Conservation (phyloP, 2,797 vertebrate genomes). For the Melopsittacus undulatus region DNA sequence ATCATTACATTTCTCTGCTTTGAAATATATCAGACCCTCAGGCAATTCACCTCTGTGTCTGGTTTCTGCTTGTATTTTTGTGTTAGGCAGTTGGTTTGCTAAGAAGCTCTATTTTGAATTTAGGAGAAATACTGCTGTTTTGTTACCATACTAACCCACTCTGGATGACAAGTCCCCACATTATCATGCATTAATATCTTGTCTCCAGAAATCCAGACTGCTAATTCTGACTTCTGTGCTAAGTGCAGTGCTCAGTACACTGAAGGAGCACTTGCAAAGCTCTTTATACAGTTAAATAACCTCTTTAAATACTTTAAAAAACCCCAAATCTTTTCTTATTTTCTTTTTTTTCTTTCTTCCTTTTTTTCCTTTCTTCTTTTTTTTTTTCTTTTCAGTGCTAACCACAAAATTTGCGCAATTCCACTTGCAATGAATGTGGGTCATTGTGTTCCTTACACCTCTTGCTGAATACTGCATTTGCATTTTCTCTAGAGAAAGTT, state of each 20-base stretch:
- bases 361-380: too few species aligned
- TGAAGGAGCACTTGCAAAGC: not conserved
- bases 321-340: not conserved
- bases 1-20: slow-evolving; percentile 64
- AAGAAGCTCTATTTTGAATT: slow-evolving; percentile 7
- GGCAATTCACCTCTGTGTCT: slow-evolving; percentile 59
- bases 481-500: not conserved
- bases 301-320: not conserved
- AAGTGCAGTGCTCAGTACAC: not conserved
- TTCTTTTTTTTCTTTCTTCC: not conserved
- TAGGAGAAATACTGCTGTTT: not conserved
- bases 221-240: not conserved
- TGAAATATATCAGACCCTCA: slow-evolving; percentile 67
- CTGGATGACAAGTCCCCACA: not conserved
- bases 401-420: not conserved
- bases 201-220: not conserved
- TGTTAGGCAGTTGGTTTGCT: slow-evolving; percentile 14
- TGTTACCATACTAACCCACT: not conserved
- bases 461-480: not conserved
- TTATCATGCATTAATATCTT: not conserved
- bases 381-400: not conserved
- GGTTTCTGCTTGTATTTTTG: slow-evolving; percentile 53
- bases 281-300: not conserved
- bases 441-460: not conserved
- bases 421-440: not conserved